phyloP scores from a whole-genome alignment of 2,888 invertebrate genomes.

The Melitaea athalia region DNA sequence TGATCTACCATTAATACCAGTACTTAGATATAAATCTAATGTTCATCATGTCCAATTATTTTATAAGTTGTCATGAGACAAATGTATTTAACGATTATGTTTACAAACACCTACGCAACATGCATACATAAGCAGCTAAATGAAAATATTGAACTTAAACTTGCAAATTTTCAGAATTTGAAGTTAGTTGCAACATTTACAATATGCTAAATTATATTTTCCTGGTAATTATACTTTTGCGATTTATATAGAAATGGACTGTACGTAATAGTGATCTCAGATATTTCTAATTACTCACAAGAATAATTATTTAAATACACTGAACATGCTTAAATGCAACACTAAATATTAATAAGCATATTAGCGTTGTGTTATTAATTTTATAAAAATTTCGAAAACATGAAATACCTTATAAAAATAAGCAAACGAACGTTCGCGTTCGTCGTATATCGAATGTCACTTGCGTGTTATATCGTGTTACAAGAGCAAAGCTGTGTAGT shows the following conservation, averaged over 20 bases:
- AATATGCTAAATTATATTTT: slow-evolving; percentile 7
- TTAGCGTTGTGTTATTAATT: neutral
- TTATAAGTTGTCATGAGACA: neutral
- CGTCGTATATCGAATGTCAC: slow-evolving; percentile 61
- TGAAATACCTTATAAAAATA: neutral
- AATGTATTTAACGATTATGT: neutral
- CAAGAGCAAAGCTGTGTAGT: slow-evolving; percentile 54
- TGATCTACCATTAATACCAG: slow-evolving; percentile 31
- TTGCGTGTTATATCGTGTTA: slow-evolving; percentile 68
- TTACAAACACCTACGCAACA: neutral
- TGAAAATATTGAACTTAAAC: neutral
- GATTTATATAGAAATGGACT: neutral
- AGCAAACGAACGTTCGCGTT: slow-evolving; percentile 27
- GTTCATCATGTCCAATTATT: neutral
- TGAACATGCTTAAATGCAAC: no score
- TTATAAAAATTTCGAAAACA: neutral
- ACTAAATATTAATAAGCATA: no score
- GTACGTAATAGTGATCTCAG: neutral
- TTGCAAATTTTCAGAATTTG: slow-evolving; percentile 11
- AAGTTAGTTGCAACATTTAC: slow-evolving; percentile 24
- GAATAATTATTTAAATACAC: no score
- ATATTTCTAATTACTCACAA: neutral
- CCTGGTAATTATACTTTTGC: neutral
- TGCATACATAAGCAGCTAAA: no score
- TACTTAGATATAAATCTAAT: slow-evolving; percentile 17